Evolutionary conservation across 2,888 invertebrate genomes (phyloP).

Genomic region (Leptogaster cylindrica): DNA sequence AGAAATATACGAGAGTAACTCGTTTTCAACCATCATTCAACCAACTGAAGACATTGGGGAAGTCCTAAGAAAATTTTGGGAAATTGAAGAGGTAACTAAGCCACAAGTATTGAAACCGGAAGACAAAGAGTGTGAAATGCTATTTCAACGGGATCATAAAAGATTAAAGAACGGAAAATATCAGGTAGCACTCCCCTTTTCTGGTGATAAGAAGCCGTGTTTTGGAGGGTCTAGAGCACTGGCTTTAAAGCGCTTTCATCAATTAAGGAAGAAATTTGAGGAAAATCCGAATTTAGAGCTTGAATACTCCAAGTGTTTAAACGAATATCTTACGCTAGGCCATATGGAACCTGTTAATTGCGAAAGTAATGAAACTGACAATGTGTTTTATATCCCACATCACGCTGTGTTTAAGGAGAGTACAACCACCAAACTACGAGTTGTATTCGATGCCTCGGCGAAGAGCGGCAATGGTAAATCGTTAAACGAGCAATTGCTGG

Average conservation of each 20-base stretch:
- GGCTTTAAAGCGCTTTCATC: neutral
- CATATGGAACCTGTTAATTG: neutral
- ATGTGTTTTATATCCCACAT: neutral
- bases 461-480: neutral
- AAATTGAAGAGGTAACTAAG: neutral
- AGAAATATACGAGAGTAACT: too few relatives aligned
- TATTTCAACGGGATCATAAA: neutral
- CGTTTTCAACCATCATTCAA: neutral
- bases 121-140: neutral
- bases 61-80: neutral
- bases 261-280: neutral
- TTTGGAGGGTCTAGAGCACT: neutral
- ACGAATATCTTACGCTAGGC: neutral
- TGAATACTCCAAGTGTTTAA: neutral
- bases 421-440: neutral
- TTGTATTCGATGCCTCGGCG: neutral
- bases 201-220: neutral
- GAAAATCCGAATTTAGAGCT: neutral
- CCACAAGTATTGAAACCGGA: neutral
- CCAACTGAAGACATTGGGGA: neutral
- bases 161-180: neutral
- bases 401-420: neutral
- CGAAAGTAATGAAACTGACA: too few relatives aligned
- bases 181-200: neutral
- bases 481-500: neutral